Evolutionary conservation across 2,113 vertebrate genomes (phyloP).

Genomic region (Cyphomyrus plagiostoma): DNA sequence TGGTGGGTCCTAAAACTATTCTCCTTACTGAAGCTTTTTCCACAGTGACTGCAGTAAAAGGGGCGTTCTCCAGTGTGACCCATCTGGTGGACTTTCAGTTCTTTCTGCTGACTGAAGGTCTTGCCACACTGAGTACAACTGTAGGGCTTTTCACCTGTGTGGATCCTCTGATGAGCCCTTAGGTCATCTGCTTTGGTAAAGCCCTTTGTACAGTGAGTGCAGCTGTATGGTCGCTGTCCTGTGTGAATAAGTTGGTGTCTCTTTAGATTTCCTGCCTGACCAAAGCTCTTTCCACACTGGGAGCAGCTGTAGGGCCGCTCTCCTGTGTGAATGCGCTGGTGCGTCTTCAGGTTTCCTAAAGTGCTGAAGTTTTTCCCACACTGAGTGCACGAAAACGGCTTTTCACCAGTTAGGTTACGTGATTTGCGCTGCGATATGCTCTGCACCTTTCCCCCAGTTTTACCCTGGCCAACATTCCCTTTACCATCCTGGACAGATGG

Average conservation of each 20-base stretch:
- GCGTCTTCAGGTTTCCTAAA: conserved; percentile 67
- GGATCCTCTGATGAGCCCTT: conserved; percentile 63
- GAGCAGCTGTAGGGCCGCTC: conserved; percentile 67
- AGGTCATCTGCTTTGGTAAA: conserved; percentile 67
- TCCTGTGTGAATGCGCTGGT: conserved; percentile 68
- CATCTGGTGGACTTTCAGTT: conserved; percentile 63
- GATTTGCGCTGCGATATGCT: conserved; percentile 51
- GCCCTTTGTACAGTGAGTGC: conserved; percentile 67
- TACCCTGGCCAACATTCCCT: neutral
- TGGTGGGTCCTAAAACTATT: conserved; percentile 63
- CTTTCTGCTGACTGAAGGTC: conserved; percentile 62
- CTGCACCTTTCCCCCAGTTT: conserved; percentile 41
- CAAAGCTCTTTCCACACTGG: conserved; percentile 68
- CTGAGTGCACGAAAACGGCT: conserved; percentile 64
- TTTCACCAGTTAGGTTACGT: conserved; percentile 61
- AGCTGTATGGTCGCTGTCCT: conserved; percentile 64
- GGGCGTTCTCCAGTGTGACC: conserved; percentile 61
- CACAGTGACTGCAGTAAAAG: conserved; percentile 61
- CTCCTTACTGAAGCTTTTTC: conserved; percentile 64
- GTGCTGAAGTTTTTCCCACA: conserved; percentile 68
- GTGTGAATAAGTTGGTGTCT: conserved; percentile 70
- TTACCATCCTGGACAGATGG: conserved; percentile 37
- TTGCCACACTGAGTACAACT: conserved; percentile 59
- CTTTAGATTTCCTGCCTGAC: conserved; percentile 67
- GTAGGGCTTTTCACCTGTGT: conserved; percentile 66